Evolutionary conservation across 2,113 vertebrate species (phyloP), one percentile per base, ranked within the genome.

Genomic region (Hirundichthys speculiger): DNA sequence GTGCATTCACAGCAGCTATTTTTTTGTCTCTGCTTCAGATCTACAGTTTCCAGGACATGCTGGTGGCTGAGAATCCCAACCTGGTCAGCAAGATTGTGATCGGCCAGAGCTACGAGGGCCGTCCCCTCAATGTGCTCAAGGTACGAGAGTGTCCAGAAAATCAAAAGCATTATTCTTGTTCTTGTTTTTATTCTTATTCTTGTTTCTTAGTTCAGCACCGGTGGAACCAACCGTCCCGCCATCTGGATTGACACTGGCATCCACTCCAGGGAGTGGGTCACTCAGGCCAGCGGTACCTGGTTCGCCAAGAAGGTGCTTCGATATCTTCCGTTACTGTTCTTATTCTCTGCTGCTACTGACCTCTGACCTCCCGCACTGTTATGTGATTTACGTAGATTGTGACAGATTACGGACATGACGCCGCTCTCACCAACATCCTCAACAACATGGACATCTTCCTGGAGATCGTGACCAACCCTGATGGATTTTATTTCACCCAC

Each of bases 191-290:
- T n/a, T n/a, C n/a, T 47, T 25, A 40, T 12, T 12, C 21, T 38
- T 19, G 5, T 12, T 12, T 69, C n/a, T 7, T 57, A 96, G 97
- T 97, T 98, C 85, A 97, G 96, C 91, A 96, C 94, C 0, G 95
- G 96, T 63, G 93, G 93, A 24, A 52, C 1, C 0, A 91, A 80
- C 1, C 93, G 91, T 0, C 83, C 92, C 0, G 95, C 93, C 22
- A 80, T 96, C 83, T 98, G 96, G 96, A 71, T 98, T 0, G 95
- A 97, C 88, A 94, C 92, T 0, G 95, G 96, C 6, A 98, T 96
- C 83, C 97, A 98, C 60, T 88, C 96, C 0, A 92, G 96, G 38
- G 96, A 98, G 69, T 97, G 96, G 96, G 90, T 98, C 85, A 96
- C 95, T 22, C 96, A 94, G 2, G 96, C 97, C 80, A 96, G 93